Evolutionary conservation across 2,113 vertebrate species (phyloP).

Genomic region (Sapajus apella): DNA sequence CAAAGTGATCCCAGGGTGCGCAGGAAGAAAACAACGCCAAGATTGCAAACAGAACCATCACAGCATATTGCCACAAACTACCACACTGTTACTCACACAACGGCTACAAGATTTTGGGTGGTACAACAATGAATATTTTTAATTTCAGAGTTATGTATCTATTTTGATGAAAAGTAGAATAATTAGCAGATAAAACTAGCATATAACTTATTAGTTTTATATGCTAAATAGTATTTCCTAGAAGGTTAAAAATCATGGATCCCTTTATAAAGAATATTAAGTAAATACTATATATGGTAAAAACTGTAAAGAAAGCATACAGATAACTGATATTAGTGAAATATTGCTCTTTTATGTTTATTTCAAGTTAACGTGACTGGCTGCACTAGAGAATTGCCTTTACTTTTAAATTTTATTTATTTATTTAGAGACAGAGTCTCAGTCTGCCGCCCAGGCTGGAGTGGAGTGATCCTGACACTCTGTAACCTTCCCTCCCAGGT

Average conservation of each 20-base stretch:
- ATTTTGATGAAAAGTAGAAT: slow-evolving; percentile 34
- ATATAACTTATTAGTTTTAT: neutral
- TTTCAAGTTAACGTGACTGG: slow-evolving; percentile 41
- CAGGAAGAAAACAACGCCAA: neutral
- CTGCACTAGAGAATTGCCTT: neutral
- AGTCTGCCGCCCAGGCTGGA: neutral
- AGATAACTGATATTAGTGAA: slow-evolving; percentile 27
- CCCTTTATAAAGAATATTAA: slow-evolving; percentile 49
- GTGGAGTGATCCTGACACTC: rapidly evolving
- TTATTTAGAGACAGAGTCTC: neutral
- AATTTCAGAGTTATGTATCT: slow-evolving; percentile 45
- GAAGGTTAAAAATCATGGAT: slow-evolving; percentile 17
- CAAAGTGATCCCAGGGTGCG: neutral
- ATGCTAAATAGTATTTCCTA: slow-evolving; percentile 38
- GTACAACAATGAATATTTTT: neutral
- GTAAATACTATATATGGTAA: slow-evolving; percentile 9
- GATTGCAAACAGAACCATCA: neutral
- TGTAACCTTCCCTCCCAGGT: neutral
- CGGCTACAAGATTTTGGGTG: neutral
- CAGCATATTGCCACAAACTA: neutral
- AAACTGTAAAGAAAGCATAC: slow-evolving; percentile 28
- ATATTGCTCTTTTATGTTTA: slow-evolving; percentile 5
- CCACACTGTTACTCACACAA: neutral
- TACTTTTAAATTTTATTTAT: slow-evolving; percentile 13
- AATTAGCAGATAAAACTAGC: slow-evolving; percentile 31